A percentile compares a stretch with the other conserved stretches of the same genome.
These are phyloP conservation scores for Crepidodera aurea DNA, from an alignment of 2,888 invertebrate genomes.

Conservation along the genomic window DNA sequence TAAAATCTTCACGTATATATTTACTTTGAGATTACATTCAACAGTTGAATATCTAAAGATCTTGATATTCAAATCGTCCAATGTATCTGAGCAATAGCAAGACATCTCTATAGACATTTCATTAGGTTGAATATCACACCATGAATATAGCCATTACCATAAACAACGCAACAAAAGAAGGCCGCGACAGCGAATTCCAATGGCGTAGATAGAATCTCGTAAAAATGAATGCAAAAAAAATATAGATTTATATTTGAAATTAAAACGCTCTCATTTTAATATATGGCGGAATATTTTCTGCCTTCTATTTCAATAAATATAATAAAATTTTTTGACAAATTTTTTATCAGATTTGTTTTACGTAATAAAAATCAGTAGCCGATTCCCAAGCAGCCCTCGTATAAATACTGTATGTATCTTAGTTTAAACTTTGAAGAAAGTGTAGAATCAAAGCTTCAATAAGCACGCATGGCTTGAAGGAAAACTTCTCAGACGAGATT, in stretches of 20 bases:
- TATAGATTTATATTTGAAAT: too few species aligned
- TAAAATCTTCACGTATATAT: constrained; percentile 4
- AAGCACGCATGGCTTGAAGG: too few species aligned
- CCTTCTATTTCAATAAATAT: too few species aligned
- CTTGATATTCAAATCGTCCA: constrained; percentile 21
- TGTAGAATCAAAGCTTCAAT: too few species aligned
- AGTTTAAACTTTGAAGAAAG: too few species aligned
- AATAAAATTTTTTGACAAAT: too few species aligned
- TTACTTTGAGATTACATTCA: constrained; percentile 13
- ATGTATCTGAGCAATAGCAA: constrained; percentile 8
- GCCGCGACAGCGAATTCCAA: constrained; percentile 2
- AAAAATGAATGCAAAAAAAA: neutral
- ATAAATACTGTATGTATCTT: too few species aligned
- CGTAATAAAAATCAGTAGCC: too few species aligned
- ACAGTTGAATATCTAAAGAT: constrained; percentile 13
- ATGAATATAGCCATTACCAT: constrained; percentile 23
- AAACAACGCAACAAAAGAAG: constrained; percentile 21
- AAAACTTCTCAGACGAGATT: neutral
- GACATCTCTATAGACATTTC: constrained; percentile 26
- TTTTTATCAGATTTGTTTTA: too few species aligned
- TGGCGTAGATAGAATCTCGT: neutral
- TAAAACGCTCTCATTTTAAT: too few species aligned
- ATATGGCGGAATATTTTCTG: too few species aligned
- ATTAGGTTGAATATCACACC: constrained; percentile 26
- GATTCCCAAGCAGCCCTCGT: too few species aligned